Percentiles rank a stretch among this genome's conserved stretches.
phyloP scores from a whole-genome alignment of 2,113 vertebrate genomes.

The Megaptera novaeangliae region DNA sequence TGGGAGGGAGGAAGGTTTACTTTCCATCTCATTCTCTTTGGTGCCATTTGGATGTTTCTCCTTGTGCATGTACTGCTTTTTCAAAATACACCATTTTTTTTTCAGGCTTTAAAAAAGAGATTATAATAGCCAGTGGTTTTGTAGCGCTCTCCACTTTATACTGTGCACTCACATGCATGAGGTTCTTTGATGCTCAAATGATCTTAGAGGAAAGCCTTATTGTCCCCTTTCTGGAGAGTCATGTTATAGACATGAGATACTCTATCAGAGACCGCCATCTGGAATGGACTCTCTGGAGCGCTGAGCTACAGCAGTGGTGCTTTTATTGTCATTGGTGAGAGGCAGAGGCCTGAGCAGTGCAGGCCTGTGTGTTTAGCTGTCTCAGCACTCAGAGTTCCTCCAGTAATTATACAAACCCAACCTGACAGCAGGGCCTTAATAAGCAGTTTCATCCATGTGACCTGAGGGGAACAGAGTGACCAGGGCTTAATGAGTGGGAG shows the following conservation, averaged over 20 bases:
- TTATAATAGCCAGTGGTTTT: neutral
- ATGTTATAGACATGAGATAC: neutral
- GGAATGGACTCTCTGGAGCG: neutral
- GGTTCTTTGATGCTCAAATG: neutral
- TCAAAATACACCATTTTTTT: neutral
- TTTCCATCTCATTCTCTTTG: neutral
- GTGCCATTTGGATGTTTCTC: neutral
- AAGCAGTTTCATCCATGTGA: neutral
- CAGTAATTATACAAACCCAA: neutral
- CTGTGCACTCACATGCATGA: neutral
- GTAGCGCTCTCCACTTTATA: neutral
- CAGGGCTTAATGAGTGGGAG: neutral
- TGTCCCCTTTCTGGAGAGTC: neutral
- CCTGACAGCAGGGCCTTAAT: neutral
- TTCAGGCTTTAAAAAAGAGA: neutral
- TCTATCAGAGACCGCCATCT: neutral
- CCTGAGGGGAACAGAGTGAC: neutral
- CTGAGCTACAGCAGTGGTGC: neutral
- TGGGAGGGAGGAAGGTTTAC: neutral
- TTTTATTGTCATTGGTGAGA: neutral
- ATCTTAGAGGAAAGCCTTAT: neutral
- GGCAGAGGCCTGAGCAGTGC: neutral
- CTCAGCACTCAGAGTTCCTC: neutral
- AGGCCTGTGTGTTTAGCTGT: neutral
- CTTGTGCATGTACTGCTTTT: neutral